Conservation (phyloP, 2,113 vertebrate species). For the Bombycilla garrulus region DNA sequence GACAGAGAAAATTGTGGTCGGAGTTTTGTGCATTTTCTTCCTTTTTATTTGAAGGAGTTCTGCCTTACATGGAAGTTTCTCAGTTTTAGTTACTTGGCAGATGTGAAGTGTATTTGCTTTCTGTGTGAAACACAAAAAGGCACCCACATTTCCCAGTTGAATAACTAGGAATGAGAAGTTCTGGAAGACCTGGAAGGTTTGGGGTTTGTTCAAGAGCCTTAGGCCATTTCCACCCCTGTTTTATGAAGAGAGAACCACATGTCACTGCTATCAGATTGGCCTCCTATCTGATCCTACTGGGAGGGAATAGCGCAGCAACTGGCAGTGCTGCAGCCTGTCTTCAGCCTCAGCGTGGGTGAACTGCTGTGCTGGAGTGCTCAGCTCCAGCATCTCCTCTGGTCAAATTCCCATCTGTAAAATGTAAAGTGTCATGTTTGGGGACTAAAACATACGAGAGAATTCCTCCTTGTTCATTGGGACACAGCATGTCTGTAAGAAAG, state of each 20-base stretch:
- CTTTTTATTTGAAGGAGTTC: background rate
- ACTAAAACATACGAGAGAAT: background rate
- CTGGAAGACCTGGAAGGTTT: background rate
- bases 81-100: background rate
- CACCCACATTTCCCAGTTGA: background rate
- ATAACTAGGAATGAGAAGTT: background rate
- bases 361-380: background rate
- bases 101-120: background rate
- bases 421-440: background rate
- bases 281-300: background rate
- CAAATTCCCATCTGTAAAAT: background rate
- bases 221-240: background rate
- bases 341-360: background rate
- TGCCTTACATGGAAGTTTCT: slow-evolving; percentile 38
- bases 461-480: background rate
- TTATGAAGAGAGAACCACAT: background rate
- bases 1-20: background rate
- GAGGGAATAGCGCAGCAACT: background rate
- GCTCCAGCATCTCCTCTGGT: background rate
- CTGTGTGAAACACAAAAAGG: background rate
- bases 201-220: background rate
- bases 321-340: background rate
- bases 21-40: background rate
- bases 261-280: background rate
- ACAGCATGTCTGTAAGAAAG: background rate